phyloP scores from a whole-genome alignment of 2,888 invertebrate species.

The Rosalia funebris region DNA sequence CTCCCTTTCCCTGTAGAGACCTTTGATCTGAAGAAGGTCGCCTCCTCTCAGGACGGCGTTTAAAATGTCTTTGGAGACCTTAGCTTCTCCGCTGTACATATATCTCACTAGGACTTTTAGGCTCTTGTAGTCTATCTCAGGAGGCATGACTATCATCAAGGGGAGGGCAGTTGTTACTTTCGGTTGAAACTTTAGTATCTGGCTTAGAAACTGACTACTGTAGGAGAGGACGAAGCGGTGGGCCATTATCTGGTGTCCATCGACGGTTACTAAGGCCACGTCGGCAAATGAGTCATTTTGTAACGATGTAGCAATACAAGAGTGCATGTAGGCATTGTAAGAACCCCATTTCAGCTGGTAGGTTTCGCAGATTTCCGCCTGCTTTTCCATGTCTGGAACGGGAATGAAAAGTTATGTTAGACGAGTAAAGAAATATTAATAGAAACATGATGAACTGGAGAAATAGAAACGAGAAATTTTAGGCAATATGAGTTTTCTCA shows the following conservation, averaged over 20 bases:
- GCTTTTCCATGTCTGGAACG: conserved; percentile 63
- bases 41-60: conserved; percentile 84
- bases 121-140: conserved; percentile 82
- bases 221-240: conserved; percentile 87
- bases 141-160: conserved; percentile 79
- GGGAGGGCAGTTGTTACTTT: conserved; percentile 58
- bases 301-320: conserved; percentile 77
- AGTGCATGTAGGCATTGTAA: conserved; percentile 83
- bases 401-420: too few species aligned
- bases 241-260: conserved; percentile 83
- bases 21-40: conserved; percentile 82
- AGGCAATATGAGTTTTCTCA: too few species aligned
- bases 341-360: conserved; percentile 92
- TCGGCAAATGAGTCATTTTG: conserved; percentile 86
- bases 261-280: conserved; percentile 81
- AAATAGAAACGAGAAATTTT: too few species aligned
- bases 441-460: too few species aligned
- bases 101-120: conserved; percentile 85
- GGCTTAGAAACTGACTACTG: conserved; percentile 76
- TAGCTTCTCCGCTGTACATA: conserved; percentile 85
- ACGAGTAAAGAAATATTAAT: too few species aligned
- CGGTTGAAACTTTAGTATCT: conserved; percentile 65
- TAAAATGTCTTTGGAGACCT: conserved; percentile 85
- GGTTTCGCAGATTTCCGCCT: conserved; percentile 70
- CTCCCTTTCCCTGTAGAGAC: conserved; percentile 76